These are phyloP conservation scores for Heliangelus exortis DNA, from an alignment of 2,797 vertebrate genomes.

Conservation along the genomic window DNA sequence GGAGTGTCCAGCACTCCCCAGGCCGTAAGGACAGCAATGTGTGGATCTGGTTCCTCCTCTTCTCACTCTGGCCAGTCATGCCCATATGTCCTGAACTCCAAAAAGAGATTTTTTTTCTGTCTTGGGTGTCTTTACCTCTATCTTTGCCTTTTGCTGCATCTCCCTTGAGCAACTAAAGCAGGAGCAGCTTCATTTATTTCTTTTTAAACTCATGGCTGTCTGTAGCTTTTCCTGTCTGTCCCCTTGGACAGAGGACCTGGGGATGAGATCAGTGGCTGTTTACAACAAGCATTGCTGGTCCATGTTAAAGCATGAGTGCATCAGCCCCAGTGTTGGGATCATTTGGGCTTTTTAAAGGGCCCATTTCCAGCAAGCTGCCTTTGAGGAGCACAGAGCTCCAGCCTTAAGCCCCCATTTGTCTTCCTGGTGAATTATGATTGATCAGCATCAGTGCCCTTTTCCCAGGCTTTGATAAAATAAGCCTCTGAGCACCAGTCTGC, in stretches of 20 bases:
- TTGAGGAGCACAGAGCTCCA: not conserved
- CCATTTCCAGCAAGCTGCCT: not conserved
- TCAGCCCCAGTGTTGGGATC: fast-evolving
- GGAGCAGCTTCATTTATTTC: not conserved
- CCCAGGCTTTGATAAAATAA: not conserved
- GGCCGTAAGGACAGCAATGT: not conserved
- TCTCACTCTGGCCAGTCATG: not conserved
- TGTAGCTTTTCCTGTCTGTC: not conserved
- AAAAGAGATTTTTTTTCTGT: not conserved
- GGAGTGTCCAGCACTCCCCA: fast-evolving
- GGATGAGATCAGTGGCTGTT: not conserved
- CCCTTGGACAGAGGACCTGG: not conserved
- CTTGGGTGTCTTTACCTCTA: not conserved
- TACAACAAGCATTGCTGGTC: not conserved
- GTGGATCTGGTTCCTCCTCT: not conserved
- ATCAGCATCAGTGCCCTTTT: not conserved
- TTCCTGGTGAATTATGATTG: not conserved
- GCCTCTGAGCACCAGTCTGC: not conserved
- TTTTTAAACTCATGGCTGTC: not conserved
- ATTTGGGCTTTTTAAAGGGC: not conserved
- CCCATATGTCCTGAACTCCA: not conserved
- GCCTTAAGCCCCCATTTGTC: not conserved
- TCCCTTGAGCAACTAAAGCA: not conserved
- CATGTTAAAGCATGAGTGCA: fast-evolving
- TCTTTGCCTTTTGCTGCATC: not conserved